Evolutionary conservation across 1,140 invertebrate species (phyloP).

Genomic region (Frieseomelitta varia): DNA sequence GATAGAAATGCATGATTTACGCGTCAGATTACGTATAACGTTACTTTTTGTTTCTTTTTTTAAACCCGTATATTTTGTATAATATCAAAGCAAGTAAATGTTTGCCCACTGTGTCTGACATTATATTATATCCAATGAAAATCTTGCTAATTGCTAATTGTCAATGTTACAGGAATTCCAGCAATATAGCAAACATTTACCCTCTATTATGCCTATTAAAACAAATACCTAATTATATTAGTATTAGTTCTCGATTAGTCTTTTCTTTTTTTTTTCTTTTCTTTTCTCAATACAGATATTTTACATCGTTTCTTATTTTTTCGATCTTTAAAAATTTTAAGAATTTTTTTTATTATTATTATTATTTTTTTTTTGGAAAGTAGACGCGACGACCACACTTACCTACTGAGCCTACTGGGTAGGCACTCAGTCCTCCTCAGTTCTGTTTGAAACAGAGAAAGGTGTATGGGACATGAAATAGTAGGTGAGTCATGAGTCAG

Average conservation of each 20-base stretch:
- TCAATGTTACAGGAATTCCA: not conserved
- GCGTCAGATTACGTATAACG: slow-evolving; percentile 53
- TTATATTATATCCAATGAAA: not conserved
- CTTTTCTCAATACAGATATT: slow-evolving; percentile 30
- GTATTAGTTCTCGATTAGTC: slow-evolving; percentile 27
- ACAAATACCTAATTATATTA: slow-evolving; percentile 47
- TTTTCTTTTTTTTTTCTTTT: not conserved
- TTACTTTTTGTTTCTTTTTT: slow-evolving; percentile 38
- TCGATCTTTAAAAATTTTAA: not conserved
- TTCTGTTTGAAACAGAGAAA: slow-evolving; percentile 82
- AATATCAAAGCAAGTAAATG: slow-evolving; percentile 69
- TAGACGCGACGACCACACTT: slow-evolving; percentile 80
- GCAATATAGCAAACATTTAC: slow-evolving; percentile 70
- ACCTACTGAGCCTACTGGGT: slow-evolving; percentile 80
- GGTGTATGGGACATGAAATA: slow-evolving; percentile 80
- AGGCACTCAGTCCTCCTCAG: slow-evolving; percentile 81
- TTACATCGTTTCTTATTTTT: slow-evolving; percentile 41
- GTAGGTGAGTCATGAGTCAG: slow-evolving; percentile 75
- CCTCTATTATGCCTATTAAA: slow-evolving; percentile 42
- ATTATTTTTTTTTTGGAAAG: slow-evolving; percentile 64
- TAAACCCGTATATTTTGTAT: slow-evolving; percentile 41
- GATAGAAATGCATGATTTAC: slow-evolving; percentile 76
- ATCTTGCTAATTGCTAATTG: not conserved
- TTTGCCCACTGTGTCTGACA: slow-evolving; percentile 58
- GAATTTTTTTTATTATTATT: not conserved